phyloP scores from a whole-genome alignment of 1,140 invertebrate genomes.

The Gonatopus flavifemur region DNA sequence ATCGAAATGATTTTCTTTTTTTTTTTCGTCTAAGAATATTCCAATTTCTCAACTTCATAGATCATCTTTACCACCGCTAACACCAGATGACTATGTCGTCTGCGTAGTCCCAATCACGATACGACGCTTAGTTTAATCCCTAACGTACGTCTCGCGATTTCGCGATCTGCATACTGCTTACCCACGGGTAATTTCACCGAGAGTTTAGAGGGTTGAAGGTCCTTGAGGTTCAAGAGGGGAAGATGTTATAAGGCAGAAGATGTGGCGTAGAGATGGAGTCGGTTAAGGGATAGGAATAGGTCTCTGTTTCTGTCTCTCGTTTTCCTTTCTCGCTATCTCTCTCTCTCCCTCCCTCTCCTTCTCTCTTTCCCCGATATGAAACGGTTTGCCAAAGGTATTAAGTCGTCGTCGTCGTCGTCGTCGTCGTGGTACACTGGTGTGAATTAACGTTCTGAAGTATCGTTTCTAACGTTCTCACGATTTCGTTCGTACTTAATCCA shows the following conservation, averaged over 20 bases:
- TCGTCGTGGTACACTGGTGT: too few species aligned
- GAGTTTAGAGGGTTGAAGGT: slow-evolving; percentile 23
- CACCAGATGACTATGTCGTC: too few species aligned
- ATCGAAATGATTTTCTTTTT: too few species aligned
- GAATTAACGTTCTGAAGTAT: slow-evolving; percentile 44
- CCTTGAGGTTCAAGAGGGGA: too few species aligned
- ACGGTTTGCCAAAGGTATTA: slow-evolving; percentile 43
- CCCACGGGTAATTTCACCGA: slow-evolving; percentile 36
- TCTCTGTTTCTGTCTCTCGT: too few species aligned
- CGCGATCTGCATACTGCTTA: slow-evolving; percentile 49
- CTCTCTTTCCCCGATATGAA: slow-evolving; percentile 14
- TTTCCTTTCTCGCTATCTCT: too few species aligned
- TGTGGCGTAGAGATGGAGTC: slow-evolving; percentile 1
- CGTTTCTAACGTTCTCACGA: slow-evolving; percentile 27
- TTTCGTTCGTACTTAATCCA: slow-evolving; percentile 23
- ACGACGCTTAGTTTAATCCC: slow-evolving; percentile 35
- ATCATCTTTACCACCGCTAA: slow-evolving; percentile 23
- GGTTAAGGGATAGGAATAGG: too few species aligned
- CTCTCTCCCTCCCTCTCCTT: too few species aligned
- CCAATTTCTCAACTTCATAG: slow-evolving; percentile 24
- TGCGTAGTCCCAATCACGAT: too few species aligned
- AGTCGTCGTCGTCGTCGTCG: slow-evolving; percentile 30
- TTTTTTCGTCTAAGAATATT: slow-evolving; percentile 20
- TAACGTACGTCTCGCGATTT: slow-evolving; percentile 43
- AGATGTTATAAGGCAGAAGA: neutral